Base-by-base conservation (phyloP, 1,140 invertebrate species). In the Condylostylus longicornis region DNA sequence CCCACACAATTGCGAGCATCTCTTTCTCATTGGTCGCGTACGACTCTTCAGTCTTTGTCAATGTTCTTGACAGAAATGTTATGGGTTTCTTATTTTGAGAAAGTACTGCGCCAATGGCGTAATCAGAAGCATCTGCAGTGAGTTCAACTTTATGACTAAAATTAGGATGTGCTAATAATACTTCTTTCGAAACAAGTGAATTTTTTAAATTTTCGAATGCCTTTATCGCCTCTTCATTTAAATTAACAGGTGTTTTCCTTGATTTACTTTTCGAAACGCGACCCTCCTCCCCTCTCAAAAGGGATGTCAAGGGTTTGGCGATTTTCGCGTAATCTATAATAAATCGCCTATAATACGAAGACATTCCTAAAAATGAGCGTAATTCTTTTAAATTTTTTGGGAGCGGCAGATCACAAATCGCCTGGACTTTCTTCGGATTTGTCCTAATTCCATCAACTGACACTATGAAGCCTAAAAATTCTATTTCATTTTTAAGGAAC, bases 1-100 rank as follows among this genome's bases (percentile, higher is more conserved):
- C 63, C 47, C 54, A 72, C 1, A 69, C 39, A 5, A 74, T 61
- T n/a, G 37, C 42, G 15, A 51, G 32, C n/a, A 48, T 44, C 32
- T 52, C 47, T 40, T 51, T 58, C 33, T 59, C 47, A 31, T 34
- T 61, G 53, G n/a, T n/a, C n/a, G n/a, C n/a, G n/a, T n/a, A n/a
- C 17, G 40, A 32, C 38, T 48, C 35, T 47, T 55, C 47, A 22
- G 48, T 39, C 30, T 48, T 44, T 3, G 30, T 47, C n/a, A 58
- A 27, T 5, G 48, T 51, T 35, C 44, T 35, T 5, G 51, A 53
- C 9, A 44, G 41, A 32, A 51, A 59, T 13, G 41, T 36, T 19
- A 58, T 49, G 3, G 50, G 38, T 35, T 45, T 42, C 27, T 43
- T 29, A 3, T 35, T 35, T 43, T 61, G 59, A 9, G 49, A 50